Percentiles rank a stretch among this genome's conserved stretches.
phyloP scores from a whole-genome alignment of 2,113 vertebrate genomes.

The Oreocharis arfaki region DNA sequence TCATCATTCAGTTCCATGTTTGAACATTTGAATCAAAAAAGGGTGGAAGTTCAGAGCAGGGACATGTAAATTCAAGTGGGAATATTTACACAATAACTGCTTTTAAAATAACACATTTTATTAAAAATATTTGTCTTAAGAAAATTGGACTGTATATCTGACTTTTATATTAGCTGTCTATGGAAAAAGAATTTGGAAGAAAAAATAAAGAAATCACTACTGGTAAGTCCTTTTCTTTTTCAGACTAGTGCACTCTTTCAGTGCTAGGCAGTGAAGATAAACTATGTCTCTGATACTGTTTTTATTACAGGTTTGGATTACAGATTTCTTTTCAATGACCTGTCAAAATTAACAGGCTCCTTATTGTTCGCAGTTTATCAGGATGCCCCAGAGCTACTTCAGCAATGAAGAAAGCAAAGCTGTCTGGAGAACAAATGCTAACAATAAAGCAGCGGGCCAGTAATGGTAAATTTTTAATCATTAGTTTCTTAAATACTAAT shows the following conservation, averaged over 20 bases:
- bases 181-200: not conserved
- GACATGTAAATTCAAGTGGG: not conserved
- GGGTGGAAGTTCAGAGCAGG: not conserved
- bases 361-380: constrained; percentile 83
- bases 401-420: constrained; percentile 97
- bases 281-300: not conserved
- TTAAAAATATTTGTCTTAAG: not conserved
- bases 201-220: not conserved
- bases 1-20: not conserved
- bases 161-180: not conserved
- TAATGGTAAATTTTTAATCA: constrained; percentile 82
- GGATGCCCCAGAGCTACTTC: constrained; percentile 97
- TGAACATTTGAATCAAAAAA: not conserved
- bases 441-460: constrained; percentile 93
- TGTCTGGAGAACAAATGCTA: constrained; percentile 97
- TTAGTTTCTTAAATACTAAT: not conserved
- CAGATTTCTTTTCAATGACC: constrained; percentile 7
- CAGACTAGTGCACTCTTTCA: not conserved
- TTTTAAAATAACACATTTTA: not conserved
- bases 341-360: constrained; percentile 33
- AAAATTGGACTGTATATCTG: not conserved
- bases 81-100: not conserved
- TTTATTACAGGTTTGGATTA: constrained; percentile 6
- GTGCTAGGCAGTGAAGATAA: not conserved
- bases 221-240: not conserved